Base-by-base conservation (phyloP, 2,888 invertebrate genomes). In the Polydrusus pterygomalis region DNA sequence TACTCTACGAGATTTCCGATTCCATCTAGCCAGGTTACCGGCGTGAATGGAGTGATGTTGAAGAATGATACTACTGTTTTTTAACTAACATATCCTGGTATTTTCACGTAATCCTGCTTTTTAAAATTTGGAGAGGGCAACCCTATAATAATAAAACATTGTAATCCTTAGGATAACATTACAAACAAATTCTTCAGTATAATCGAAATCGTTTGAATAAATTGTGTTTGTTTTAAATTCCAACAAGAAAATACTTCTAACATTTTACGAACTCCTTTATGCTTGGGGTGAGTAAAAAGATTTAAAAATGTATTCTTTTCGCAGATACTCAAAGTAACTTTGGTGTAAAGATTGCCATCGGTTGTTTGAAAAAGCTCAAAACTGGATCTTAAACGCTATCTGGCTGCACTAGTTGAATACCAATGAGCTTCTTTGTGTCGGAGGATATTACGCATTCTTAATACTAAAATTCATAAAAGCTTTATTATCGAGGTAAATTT, bases 391-490 rank as follows among this genome's bases (percentile, higher is more conserved):
- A 82, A 83, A 82, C 80, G 81, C 79, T 83, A 82, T 47, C 17
- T 47, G 15, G 17, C 47, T 47, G 17, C 82, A 81, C 82, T 81
- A 77, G 77, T 80, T 78, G 83, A 83, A 84, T 83, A 83, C 82
- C 82, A 84, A 84, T 84, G 83, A 84, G 82, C 80, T 64, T 75
- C 82, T 80, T 76, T 82, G 79, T 79, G 74, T 73, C 74, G 72
- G 71, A 74, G 78, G 75, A 74, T 74, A 63, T 69, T 64, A 54
- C 60, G 69, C 68, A 56, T 72, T 70, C 70, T 13, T 6, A 15
- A 25, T 18, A 34, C 30, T 54, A 47, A 62, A 71, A 47, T 71
- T 64, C 71, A 60, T 60, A 60, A 60, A 60, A 38, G 58, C 58
- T 60, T 60, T 60, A 60, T 60, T 38, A 38, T 38, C 3, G 17